phyloP scores from a whole-genome alignment of 2,888 invertebrate genomes.

The Drosophila ezoana region DNA sequence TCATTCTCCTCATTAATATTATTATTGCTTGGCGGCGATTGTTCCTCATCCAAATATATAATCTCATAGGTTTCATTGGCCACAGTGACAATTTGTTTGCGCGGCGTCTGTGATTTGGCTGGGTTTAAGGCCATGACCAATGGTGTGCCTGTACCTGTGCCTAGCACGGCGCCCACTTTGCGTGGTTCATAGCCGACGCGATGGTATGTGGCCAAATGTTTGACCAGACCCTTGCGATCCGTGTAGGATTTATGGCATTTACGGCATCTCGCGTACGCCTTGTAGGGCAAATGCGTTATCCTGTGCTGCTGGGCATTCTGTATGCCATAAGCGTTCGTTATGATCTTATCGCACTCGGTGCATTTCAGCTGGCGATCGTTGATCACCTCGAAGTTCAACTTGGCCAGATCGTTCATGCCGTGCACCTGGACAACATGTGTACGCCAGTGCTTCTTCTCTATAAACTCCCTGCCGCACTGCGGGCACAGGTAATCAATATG shows the following conservation, averaged over 20 bases:
- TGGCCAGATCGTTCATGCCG: slow-evolving; percentile 76
- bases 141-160: not conserved
- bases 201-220: slow-evolving; percentile 78
- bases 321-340: slow-evolving; percentile 82
- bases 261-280: slow-evolving; percentile 80
- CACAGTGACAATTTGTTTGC: slow-evolving; percentile 78
- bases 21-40: slow-evolving; percentile 28
- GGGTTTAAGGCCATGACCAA: not conserved
- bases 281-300: slow-evolving; percentile 80
- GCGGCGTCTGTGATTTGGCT: slow-evolving; percentile 41
- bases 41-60: slow-evolving; percentile 75
- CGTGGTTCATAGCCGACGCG: slow-evolving; percentile 58
- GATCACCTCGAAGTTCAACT: slow-evolving; percentile 76
- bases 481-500: slow-evolving; percentile 82
- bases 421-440: slow-evolving; percentile 78
- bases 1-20: slow-evolving; percentile 69
- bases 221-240: slow-evolving; percentile 81
- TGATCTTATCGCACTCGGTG: slow-evolving; percentile 79
- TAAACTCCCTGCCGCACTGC: slow-evolving; percentile 79
- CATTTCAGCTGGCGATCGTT: slow-evolving; percentile 80
- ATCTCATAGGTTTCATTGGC: slow-evolving; percentile 81
- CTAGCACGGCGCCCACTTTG: slow-evolving; percentile 18
- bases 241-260: slow-evolving; percentile 81
- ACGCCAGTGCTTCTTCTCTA: slow-evolving; percentile 81
- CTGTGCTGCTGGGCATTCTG: slow-evolving; percentile 82